Conservation (phyloP, 2,888 invertebrate species). For the Cheilosia urbana region DNA sequence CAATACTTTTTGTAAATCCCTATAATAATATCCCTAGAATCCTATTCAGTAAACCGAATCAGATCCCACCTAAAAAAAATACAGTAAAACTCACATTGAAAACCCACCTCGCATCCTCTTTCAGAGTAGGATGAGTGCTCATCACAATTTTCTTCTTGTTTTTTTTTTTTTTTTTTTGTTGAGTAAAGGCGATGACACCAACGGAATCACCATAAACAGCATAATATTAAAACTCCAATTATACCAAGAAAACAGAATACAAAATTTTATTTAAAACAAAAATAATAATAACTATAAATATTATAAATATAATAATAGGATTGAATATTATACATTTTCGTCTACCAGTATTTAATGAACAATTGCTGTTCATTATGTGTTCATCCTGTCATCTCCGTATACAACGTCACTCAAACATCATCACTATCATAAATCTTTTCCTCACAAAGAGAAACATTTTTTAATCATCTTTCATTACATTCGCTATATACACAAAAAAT, state of each 20-base stretch:
- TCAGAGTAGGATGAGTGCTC: conserved; percentile 62
- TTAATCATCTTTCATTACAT: conserved; percentile 58
- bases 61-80: conserved; percentile 8
- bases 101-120: conserved; percentile 32
- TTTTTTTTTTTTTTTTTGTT: neutral
- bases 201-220: conserved; percentile 46
- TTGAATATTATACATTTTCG: conserved; percentile 85
- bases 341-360: conserved; percentile 84
- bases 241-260: conserved; percentile 42
- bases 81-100: conserved; percentile 32
- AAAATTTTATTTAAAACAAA: conserved; percentile 63
- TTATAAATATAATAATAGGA: conserved; percentile 79
- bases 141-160: conserved; percentile 35
- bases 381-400: conserved; percentile 56
- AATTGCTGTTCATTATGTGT: conserved; percentile 80
- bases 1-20: conserved; percentile 48
- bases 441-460: conserved; percentile 61
- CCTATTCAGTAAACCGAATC: conserved; percentile 35
- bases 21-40: conserved; percentile 46
- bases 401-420: conserved; percentile 52
- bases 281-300: conserved; percentile 69
- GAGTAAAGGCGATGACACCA: conserved; percentile 68
- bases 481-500: conserved; percentile 48
- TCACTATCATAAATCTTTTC: conserved; percentile 53
- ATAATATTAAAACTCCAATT: conserved; percentile 44